Base-by-base conservation (phyloP, 2,888 invertebrate species). In the Chrysomela aeneicollis region DNA sequence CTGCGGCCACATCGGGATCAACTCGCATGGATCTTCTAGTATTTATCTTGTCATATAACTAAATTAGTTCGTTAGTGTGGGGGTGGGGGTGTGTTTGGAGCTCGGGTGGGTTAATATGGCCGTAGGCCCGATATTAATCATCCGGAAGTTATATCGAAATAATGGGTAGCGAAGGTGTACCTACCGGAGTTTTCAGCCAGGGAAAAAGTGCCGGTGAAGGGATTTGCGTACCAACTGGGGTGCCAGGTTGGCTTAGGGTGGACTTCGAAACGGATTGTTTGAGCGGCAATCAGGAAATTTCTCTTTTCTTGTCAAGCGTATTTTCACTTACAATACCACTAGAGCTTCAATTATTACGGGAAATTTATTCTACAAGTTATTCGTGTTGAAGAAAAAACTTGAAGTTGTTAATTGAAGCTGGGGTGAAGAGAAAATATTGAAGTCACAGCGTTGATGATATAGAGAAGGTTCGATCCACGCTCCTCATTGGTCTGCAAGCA, bases 11-110 rank as follows among this genome's bases (percentile, higher is more conserved):
- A 75, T 77, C 77, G 72, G 80, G 79, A 78, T 80, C 78, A 79
- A 80, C 79, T 78, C 78, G 76, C 74, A 76, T 73, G 78, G 79
- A 80, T 80, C 79, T 80, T 80, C 77, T 77, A 77, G 80, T 81
- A 81, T 82, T 81, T 81, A 81, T 80, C 81, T 81, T 82, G 82
- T 82, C 82, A 81, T 81, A 81, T 80, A 81, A 81, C 80, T 79
- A 81, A 82, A 81, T 82, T 81, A 81, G 69, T 75, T 74, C 75
- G 73, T 76, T 75, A 76, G 73, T 76, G 75, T 75, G 74, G 74
- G 72, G 74, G 72, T 71, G 67, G 53, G 63, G 59, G 57, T 66
- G 67, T 57, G n/a, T n/a, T n/a, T 67, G 66, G 69, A 67, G 66
- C 64, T 66, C 64, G 67, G 66, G 69, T 30, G 68, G 67, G 67